Base-by-base conservation (phyloP, 2,797 vertebrate species). In the Acestrorhynchus altus region DNA sequence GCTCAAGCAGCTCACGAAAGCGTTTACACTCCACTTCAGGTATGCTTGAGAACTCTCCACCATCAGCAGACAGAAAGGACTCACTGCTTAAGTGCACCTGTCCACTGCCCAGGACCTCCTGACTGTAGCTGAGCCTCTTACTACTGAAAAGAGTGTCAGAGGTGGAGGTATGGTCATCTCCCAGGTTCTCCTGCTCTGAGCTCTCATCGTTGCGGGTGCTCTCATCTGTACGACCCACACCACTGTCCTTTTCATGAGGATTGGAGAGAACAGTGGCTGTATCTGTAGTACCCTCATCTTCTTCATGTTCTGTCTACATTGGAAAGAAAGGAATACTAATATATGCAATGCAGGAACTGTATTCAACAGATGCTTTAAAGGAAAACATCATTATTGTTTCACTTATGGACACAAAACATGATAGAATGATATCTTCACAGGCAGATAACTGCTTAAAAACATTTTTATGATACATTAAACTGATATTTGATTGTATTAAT, bases 231-330 rank as follows among this genome's bases (percentile, higher is more conserved):
- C 96, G 96, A 0, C 97, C 96, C 8, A 98, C 92, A 0, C 97
- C 98, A 0, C 98, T 99, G 94, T 98, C 97, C 88, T 99, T 99
- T 88, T 99, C 97, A 0, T 96, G 96, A 87, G 96, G 96, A 86
- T 95, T 96, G 77, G 96, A 98, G 71, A 96, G 81, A 83, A 98
- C 90, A 0, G 97, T 98, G 86, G 96, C 96, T 0, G 96, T 97
- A 82, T 99, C 98, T 0, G 96, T 98, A 86, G 95, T 96, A 20
- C 95, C 96, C 0, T 93, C 96, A 0, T 99, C 97, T 77, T 98
- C 97, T 80, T 97, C 95, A 0, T 91, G 96, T 86, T 93, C 94
- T 87, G 96, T 96, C 93, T 98, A 93, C 15, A 7, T 10, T 93
- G 22, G 4, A 16, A 13, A 18, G 61, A 40, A 46, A 24, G 46